Evolutionary conservation across 2,113 vertebrate species (phyloP).

Genomic region (Hemiscyllium ocellatum): DNA sequence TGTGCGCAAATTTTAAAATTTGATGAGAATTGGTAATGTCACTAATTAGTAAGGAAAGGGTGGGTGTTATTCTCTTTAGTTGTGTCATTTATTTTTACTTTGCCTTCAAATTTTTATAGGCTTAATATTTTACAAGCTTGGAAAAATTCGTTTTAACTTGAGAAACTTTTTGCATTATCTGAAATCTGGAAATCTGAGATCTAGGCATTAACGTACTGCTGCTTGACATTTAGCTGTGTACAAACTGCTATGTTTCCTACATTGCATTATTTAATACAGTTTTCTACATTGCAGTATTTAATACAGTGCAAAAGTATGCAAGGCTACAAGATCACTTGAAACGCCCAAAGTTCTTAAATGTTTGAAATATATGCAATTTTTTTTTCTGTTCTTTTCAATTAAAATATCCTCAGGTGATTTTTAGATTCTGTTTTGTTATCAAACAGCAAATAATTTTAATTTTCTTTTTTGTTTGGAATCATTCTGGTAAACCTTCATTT

Average conservation of each 20-base stretch:
- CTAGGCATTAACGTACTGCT: neutral
- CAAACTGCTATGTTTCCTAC: neutral
- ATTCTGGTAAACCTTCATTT: neutral
- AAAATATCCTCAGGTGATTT: neutral
- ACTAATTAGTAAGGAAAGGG: neutral
- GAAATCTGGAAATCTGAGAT: neutral
- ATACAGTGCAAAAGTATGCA: neutral
- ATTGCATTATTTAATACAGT: too few relatives aligned
- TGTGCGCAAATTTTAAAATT: too few relatives aligned
- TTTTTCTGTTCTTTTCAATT: neutral
- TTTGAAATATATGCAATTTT: neutral
- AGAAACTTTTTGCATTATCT: neutral
- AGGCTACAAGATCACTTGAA: neutral
- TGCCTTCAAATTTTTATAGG: neutral
- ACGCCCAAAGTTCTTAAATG: neutral
- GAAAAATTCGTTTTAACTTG: neutral
- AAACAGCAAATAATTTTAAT: too few relatives aligned
- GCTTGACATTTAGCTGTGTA: neutral
- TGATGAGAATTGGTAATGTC: neutral
- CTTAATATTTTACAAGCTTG: neutral
- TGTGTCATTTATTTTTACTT: neutral
- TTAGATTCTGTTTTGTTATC: neutral
- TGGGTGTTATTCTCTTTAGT: neutral
- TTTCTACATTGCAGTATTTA: neutral
- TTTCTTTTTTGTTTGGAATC: neutral